Conservation (phyloP, 2,888 invertebrate species). For the Caenorhabditis sp. region DNA sequence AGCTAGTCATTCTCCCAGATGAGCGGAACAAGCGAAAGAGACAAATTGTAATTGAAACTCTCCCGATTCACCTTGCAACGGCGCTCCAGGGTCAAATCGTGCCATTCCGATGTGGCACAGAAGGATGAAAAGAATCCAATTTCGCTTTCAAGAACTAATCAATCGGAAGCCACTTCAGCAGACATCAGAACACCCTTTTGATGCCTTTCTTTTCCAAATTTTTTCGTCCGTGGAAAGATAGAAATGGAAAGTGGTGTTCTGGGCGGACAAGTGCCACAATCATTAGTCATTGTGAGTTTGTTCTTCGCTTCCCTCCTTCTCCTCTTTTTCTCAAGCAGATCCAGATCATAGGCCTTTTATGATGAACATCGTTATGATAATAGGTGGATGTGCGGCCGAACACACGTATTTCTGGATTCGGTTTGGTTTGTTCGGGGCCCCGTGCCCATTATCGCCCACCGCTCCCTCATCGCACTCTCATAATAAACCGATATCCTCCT, state of each 20-base stretch:
- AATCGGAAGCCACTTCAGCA: constrained; percentile 26
- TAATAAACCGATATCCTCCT: constrained; percentile 26
- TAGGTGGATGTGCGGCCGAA: constrained; percentile 43
- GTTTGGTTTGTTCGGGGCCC: constrained; percentile 8
- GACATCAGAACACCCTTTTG: constrained; percentile 4
- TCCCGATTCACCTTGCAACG: constrained; percentile 33
- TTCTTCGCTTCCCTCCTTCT: constrained; percentile 22
- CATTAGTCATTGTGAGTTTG: constrained; percentile 52
- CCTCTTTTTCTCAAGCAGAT: constrained; percentile 45
- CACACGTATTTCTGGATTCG: constrained; percentile 21
- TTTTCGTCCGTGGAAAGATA: constrained; percentile 37
- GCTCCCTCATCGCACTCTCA: neutral
- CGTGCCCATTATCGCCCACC: constrained; percentile 1
- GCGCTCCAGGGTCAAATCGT: constrained; percentile 29
- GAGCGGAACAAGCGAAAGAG: constrained; percentile 10
- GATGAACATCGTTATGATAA: constrained; percentile 55
- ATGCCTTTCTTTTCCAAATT: constrained; percentile 33
- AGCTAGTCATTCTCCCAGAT: neutral
- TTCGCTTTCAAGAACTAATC: constrained; percentile 50
- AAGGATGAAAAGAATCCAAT: constrained; percentile 9
- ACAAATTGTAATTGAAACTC: constrained; percentile 33
- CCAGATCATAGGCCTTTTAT: constrained; percentile 46
- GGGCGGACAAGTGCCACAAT: constrained; percentile 36
- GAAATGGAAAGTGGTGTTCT: constrained; percentile 51
- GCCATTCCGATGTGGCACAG: neutral